Percentiles rank a stretch among this genome's conserved stretches.
Evolutionary conservation across 2,888 invertebrate species (phyloP).

Genomic region (Epistrophella euchroma): DNA sequence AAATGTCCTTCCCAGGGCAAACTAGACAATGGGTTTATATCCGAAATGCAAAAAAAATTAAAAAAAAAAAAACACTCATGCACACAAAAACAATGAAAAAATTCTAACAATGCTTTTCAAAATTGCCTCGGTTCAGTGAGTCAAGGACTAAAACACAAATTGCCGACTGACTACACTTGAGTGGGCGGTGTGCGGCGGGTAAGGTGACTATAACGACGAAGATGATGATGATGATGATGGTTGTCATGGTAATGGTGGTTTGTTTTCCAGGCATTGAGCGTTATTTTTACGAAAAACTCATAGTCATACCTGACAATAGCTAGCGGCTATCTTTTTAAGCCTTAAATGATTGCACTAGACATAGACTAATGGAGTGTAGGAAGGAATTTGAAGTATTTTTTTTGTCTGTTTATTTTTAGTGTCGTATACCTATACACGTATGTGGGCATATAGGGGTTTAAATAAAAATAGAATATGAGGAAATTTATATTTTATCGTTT

Average conservation of each 20-base stretch:
- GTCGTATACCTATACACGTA: background rate
- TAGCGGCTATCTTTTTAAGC: conserved; percentile 48
- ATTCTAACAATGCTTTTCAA: conserved; percentile 38
- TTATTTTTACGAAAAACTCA: conserved; percentile 44
- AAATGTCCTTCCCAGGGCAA: conserved; percentile 46
- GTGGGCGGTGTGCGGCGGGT: background rate
- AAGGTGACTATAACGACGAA: too few relatives aligned
- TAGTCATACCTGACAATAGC: conserved; percentile 61
- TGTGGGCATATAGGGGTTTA: too few relatives aligned
- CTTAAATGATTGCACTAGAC: conserved; percentile 48
- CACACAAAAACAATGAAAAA: background rate
- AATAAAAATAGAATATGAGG: background rate
- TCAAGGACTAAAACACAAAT: conserved; percentile 41
- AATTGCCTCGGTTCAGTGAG: conserved; percentile 44
- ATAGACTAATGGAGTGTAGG: conserved; percentile 58
- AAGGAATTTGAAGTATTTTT: conserved; percentile 21
- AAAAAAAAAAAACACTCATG: background rate
- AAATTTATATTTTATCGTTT: background rate
- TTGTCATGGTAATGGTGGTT: conserved; percentile 26
- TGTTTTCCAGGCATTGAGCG: conserved; percentile 22
- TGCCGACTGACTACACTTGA: conserved; percentile 35
- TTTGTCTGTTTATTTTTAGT: background rate
- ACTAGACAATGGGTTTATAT: conserved; percentile 37
- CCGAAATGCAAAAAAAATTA: conserved; percentile 8
- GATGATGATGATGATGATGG: conserved; percentile 9